phyloP scores from a whole-genome alignment of 2,797 vertebrate genomes.

The Lepilemur ruficaudatus region DNA sequence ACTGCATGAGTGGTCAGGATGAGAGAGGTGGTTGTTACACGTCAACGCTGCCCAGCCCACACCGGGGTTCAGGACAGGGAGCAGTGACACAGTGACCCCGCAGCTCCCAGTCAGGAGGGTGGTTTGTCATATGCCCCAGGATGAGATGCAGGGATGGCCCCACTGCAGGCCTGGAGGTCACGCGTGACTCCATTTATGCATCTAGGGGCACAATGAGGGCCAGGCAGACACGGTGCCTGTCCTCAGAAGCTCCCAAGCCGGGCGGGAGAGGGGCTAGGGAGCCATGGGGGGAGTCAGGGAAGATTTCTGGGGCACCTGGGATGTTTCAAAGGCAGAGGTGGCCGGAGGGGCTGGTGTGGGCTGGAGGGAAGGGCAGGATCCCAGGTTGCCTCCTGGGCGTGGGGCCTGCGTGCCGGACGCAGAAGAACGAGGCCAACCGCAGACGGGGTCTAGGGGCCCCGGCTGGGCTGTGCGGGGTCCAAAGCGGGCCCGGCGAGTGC shows the following conservation, averaged over 20 bases:
- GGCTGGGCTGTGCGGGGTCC: fast-evolving
- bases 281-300: background rate
- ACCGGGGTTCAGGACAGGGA: background rate
- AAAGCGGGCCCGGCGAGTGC: background rate
- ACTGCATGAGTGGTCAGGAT: background rate
- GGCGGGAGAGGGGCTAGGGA: background rate
- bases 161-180: background rate
- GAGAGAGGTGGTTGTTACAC: no score
- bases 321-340: background rate
- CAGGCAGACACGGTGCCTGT: background rate
- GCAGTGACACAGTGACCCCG: background rate
- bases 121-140: background rate
- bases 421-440: background rate
- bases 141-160: background rate
- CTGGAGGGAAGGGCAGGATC: background rate
- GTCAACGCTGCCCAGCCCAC: background rate
- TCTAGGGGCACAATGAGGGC: background rate
- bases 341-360: fast-evolving
- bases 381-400: background rate
- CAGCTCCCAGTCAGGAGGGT: background rate
- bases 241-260: background rate
- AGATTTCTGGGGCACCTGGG: background rate
- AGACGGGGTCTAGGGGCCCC: background rate
- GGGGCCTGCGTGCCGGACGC: background rate
- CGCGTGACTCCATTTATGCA: background rate